phyloP scores from a whole-genome alignment of 2,797 vertebrate species.

The Corythornis leucogaster region DNA sequence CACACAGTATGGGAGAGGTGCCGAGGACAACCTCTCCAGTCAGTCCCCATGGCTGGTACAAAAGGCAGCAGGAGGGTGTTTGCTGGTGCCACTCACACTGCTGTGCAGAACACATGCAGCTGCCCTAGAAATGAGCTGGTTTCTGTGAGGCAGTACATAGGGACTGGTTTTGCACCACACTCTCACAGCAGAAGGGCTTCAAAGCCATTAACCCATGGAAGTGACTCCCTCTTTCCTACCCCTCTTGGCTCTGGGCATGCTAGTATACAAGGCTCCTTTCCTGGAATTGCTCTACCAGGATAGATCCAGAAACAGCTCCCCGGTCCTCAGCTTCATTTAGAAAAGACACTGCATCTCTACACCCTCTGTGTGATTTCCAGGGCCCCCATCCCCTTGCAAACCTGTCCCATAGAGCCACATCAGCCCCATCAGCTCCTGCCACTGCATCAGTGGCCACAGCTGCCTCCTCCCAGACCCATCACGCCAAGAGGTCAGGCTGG shows the following conservation, averaged over 20 bases:
- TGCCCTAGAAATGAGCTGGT: neutral
- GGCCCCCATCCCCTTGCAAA: neutral
- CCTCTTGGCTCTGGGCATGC: neutral
- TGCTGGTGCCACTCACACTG: neutral
- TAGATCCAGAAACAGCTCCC: neutral
- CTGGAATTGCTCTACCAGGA: neutral
- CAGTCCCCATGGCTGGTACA: neutral
- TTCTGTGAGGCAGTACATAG: neutral
- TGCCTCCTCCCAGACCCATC: neutral
- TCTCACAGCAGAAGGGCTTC: neutral
- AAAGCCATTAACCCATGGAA: neutral
- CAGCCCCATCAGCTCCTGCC: neutral
- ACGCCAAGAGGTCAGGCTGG: neutral
- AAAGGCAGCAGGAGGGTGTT: neutral
- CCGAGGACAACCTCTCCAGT: neutral
- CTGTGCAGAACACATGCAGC: neutral
- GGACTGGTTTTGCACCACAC: neutral
- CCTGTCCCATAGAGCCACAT: neutral
- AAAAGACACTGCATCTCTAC: neutral
- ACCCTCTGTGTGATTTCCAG: neutral
- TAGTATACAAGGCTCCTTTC: neutral
- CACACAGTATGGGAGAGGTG: neutral
- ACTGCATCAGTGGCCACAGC: fast-evolving
- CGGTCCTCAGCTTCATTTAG: neutral
- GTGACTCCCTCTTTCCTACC: neutral